Conservation (phyloP, 2,888 invertebrate species). For the Drosophila mercatorum region DNA sequence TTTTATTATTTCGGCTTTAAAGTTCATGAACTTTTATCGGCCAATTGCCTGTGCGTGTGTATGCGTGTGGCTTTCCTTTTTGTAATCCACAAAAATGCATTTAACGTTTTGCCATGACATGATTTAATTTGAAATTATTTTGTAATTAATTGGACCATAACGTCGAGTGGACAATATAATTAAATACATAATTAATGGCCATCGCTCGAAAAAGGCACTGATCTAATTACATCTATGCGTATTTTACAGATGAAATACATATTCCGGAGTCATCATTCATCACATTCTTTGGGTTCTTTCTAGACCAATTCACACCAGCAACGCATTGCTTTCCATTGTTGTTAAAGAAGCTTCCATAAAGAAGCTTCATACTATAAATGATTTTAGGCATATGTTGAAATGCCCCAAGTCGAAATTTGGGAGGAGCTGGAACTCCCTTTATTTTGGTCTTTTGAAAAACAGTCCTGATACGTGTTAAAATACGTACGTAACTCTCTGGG, state of each 20-base stretch:
- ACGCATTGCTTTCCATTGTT: too few relatives aligned
- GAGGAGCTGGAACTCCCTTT: neutral
- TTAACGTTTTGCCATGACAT: conserved; percentile 51
- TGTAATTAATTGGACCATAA: conserved; percentile 72
- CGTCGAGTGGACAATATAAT: conserved; percentile 69
- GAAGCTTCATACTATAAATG: too few relatives aligned
- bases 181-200: conserved; percentile 72
- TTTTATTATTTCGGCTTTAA: conserved; percentile 82
- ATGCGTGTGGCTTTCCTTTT: conserved; percentile 13
- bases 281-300: too few relatives aligned
- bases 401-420: neutral
- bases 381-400: neutral
- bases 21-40: conserved; percentile 58
- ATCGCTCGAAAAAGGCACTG: conserved; percentile 13
- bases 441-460: too few relatives aligned
- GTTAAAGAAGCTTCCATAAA: neutral
- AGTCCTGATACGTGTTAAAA: conserved; percentile 16
- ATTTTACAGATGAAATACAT: neutral
- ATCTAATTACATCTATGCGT: conserved; percentile 48
- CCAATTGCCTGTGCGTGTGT: conserved; percentile 10
- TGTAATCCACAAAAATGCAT: conserved; percentile 43
- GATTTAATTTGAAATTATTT: conserved; percentile 73
- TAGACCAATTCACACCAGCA: too few relatives aligned
- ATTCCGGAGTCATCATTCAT: too few relatives aligned
- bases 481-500: conserved; percentile 4